Evolutionary conservation across 92 coral and sea anemone genomes (phyloP), one percentile per base, ranked within the genome.

Genomic region (Paragorgia papillata): DNA sequence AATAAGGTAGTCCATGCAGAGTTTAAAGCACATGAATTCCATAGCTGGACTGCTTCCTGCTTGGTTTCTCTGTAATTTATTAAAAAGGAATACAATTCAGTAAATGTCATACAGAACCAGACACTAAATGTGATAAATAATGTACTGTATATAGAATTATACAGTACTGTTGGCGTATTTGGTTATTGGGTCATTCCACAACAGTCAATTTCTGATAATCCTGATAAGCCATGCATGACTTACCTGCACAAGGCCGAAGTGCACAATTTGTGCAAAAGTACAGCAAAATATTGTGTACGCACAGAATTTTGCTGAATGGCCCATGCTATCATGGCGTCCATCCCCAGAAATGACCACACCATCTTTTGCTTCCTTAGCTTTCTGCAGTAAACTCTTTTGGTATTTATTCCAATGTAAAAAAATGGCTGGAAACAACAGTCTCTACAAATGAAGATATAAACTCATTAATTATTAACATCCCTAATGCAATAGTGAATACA

Each of bases 281-380:
- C 59, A 48, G 46, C 77, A 70, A 37, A 70, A 70, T 17, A 51
- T 40, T 27, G 77, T 22, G 14, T 70, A 70, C 13, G 27, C 77
- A 49, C 77, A 27, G 1, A 9, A 70, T 57, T 70, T 70, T 17
- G 77, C 77, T 12, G 41, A 55, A 61, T 74, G 67, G 43, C 66
- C 79, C 79, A 74, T 74, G 67, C 67, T 74, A 37, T 74, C 79
- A 29, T 74, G 79, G 43, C 79, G 53, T 2, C 79, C 79, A 74
- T 74, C 79, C 35, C 67, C 79, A n/a, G n/a, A n/a, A 5, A 57
- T 35, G 3, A 74, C 43, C 27, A 57, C 54, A 1, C 41, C 46
- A 24, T 67, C 79, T 22, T 31, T 58, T 7, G 32, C 10, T 26
- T 7, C 54, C 54, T 74, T 57, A 20, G 64, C 51, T 21, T 74